These are phyloP conservation scores for Vanessa cardui DNA, from an alignment of 2,888 invertebrate genomes.

Conservation along the genomic window DNA sequence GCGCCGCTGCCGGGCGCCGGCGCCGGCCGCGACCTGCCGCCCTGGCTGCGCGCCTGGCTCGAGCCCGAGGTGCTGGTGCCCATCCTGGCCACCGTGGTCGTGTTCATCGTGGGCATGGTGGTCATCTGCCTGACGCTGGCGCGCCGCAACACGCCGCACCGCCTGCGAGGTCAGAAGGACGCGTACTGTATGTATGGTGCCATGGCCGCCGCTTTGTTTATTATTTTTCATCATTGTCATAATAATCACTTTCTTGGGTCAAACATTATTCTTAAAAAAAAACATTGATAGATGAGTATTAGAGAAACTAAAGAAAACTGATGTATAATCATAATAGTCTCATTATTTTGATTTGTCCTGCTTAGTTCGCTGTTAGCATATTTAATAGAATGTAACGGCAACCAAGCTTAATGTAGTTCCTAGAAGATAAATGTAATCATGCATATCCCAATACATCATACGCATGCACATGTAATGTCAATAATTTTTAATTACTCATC, in stretches of 20 bases:
- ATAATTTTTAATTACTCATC: conserved; percentile 1
- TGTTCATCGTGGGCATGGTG: conserved; percentile 94
- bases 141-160: conserved; percentile 90
- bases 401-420: neutral
- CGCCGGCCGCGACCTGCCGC: conserved; percentile 80
- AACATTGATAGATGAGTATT: no score
- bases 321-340: no score
- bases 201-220: conserved; percentile 69
- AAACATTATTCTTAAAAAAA: no score
- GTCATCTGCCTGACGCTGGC: conserved; percentile 95
- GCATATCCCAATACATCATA: no score
- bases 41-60: conserved; percentile 94
- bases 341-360: no score
- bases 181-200: conserved; percentile 88
- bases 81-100: conserved; percentile 93
- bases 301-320: no score
- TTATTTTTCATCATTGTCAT: conserved; percentile 36
- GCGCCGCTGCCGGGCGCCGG: conserved; percentile 88
- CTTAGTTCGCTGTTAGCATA: neutral
- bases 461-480: neutral
- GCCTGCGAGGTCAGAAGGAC: conserved; percentile 91
- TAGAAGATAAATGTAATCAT: neutral
- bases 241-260: neutral
- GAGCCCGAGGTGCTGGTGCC: conserved; percentile 96
- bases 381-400: neutral